Conservation (phyloP, 2,113 vertebrate genomes). For the Neofelis nebulosa region DNA sequence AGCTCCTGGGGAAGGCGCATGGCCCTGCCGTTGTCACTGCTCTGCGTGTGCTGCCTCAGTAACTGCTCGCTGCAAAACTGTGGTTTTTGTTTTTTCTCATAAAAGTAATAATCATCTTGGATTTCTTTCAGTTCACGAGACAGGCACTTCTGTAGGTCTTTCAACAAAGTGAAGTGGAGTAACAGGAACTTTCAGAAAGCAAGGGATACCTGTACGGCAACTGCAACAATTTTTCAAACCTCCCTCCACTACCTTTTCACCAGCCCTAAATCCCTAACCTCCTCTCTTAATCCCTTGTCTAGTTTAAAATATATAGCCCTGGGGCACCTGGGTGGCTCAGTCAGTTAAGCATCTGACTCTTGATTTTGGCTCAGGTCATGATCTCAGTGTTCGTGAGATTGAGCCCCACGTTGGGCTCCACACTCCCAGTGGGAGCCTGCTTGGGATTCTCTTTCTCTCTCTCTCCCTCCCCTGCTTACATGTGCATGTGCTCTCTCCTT, state of each 20-base stretch:
- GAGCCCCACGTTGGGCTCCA: no score
- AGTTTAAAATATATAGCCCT: not conserved
- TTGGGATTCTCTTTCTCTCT: no score
- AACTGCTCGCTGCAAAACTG: not conserved
- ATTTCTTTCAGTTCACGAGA: not conserved
- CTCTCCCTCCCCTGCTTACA: no score
- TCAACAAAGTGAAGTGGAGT: not conserved
- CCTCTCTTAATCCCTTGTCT: not conserved
- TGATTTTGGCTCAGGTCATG: no score
- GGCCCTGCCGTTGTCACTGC: not conserved
- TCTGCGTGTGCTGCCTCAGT: not conserved
- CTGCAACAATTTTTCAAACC: not conserved
- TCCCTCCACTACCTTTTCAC: not conserved
- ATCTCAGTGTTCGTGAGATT: no score
- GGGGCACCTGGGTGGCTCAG: no score
- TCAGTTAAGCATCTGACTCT: no score
- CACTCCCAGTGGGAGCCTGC: no score
- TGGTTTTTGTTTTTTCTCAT: not conserved
- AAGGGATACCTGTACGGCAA: not conserved
- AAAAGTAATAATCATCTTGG: not conserved
- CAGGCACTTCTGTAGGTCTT: not conserved
- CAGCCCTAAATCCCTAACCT: not conserved
- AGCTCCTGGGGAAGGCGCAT: not conserved
- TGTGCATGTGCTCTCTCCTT: no score
- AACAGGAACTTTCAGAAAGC: not conserved